These are phyloP conservation scores for Lepidurus arcticus DNA, from an alignment of 1,140 invertebrate genomes.

Conservation along the genomic window DNA sequence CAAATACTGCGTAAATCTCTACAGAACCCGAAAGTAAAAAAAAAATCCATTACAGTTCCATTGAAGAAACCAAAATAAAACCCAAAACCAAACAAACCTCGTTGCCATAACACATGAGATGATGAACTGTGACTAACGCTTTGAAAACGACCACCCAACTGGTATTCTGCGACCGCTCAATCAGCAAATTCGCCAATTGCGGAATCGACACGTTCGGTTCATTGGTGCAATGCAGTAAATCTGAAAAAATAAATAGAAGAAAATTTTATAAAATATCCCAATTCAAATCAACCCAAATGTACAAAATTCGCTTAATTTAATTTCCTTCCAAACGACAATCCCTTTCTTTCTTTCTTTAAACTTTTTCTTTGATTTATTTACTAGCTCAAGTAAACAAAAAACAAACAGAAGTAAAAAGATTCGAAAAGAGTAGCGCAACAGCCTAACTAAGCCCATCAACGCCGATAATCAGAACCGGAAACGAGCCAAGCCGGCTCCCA, in stretches of 20 bases:
- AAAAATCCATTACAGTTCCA: background rate
- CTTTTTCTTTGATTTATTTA: background rate
- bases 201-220: conserved; percentile 99
- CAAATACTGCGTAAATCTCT: conserved; percentile 99
- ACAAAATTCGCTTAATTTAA: background rate
- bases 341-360: background rate
- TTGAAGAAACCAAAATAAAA: background rate
- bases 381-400: too few relatives aligned
- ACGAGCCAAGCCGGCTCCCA: background rate
- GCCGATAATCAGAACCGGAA: background rate
- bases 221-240: conserved; percentile 98
- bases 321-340: background rate
- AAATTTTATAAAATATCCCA: background rate
- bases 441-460: background rate
- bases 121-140: conserved; percentile 95
- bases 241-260: conserved; percentile 54
- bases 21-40: conserved; percentile 48
- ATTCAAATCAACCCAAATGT: too few relatives aligned
- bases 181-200: conserved; percentile 93
- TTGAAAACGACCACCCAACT: conserved; percentile 99
- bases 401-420: too few relatives aligned
- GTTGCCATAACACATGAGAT: conserved; percentile 98
- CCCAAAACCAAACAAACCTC: conserved; percentile 62
- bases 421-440: too few relatives aligned
- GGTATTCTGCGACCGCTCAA: conserved; percentile 93